Evolutionary conservation across 2,888 invertebrate species (phyloP).

Genomic region (Drosophila helvetica): DNA sequence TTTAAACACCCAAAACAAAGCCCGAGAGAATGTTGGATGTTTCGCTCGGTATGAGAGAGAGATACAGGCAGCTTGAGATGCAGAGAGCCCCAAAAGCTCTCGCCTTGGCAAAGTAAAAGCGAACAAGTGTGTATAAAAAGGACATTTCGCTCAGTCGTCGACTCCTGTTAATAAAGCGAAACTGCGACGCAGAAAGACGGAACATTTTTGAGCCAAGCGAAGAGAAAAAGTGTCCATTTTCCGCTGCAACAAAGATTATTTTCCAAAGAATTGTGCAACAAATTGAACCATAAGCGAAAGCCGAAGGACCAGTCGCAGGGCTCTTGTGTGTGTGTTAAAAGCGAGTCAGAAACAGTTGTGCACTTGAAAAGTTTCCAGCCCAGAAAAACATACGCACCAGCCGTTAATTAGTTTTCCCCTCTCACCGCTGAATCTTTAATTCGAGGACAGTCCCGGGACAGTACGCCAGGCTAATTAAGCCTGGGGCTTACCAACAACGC

Average conservation of each 20-base stretch:
- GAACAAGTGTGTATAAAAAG: constrained; percentile 83
- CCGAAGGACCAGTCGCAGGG: constrained; percentile 42
- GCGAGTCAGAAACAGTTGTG: constrained; percentile 43
- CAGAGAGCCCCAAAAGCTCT: constrained; percentile 62
- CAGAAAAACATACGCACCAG: constrained; percentile 20
- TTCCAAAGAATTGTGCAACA: constrained; percentile 7
- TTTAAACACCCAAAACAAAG: no score
- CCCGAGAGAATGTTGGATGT: no score
- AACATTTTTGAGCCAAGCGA: constrained; percentile 31
- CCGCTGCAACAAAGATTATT: constrained; percentile 38
- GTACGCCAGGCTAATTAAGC: constrained; percentile 58
- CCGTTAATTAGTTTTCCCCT: constrained; percentile 22
- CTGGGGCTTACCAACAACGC: constrained; percentile 24
- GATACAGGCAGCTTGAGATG: constrained; percentile 18
- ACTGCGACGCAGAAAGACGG: constrained; percentile 66
- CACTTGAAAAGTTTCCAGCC: constrained; percentile 22
- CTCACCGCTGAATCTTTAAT: constrained; percentile 32
- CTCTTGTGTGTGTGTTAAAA: constrained; percentile 36
- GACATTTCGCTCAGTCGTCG: constrained; percentile 78
- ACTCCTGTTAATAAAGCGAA: constrained; percentile 70
- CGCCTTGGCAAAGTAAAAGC: constrained; percentile 65
- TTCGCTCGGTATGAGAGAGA: no score
- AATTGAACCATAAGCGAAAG: constrained; percentile 12
- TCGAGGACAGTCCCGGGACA: constrained; percentile 35
- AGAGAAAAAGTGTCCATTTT: constrained; percentile 34